phyloP scores from a whole-genome alignment of 2,888 invertebrate species.

The Hypolimnas misippus region DNA sequence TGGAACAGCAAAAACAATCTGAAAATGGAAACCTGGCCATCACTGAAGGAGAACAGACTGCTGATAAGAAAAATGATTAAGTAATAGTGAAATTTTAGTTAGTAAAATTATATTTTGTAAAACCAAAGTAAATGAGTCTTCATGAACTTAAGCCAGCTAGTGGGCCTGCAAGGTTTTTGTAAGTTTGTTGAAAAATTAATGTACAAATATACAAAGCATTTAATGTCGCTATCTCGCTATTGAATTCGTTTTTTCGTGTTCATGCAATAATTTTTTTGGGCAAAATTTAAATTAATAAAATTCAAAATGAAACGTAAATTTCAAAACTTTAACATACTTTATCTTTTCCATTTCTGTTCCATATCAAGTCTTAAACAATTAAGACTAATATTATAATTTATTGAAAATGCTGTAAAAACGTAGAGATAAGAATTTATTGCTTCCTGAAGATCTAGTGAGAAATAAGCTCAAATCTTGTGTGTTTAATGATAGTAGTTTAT shows the following conservation, averaged over 20 bases:
- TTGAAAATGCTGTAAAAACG: slow-evolving; percentile 7
- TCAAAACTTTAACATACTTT: not conserved
- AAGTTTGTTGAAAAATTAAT: not conserved
- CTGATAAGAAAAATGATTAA: slow-evolving; percentile 79
- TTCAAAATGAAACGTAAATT: not conserved
- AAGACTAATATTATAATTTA: slow-evolving; percentile 1
- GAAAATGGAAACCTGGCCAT: slow-evolving; percentile 67
- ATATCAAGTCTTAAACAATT: too few species aligned
- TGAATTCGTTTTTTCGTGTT: not conserved
- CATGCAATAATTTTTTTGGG: not conserved
- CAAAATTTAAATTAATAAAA: not conserved
- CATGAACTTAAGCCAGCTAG: slow-evolving; percentile 19
- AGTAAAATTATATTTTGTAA: slow-evolving; percentile 36
- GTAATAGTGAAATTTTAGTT: slow-evolving; percentile 41
- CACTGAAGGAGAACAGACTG: slow-evolving; percentile 57
- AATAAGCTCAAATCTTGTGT: slow-evolving; percentile 22
- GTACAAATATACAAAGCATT: slow-evolving; percentile 19
- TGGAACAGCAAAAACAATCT: slow-evolving; percentile 84
- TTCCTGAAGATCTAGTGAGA: slow-evolving; percentile 17
- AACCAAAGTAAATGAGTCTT: slow-evolving; percentile 22
- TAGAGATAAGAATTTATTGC: slow-evolving; percentile 17
- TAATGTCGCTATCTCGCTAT: slow-evolving; percentile 8
- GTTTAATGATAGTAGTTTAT: slow-evolving; percentile 20
- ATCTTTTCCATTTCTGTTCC: not conserved
- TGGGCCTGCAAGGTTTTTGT: not conserved